These are phyloP conservation scores for Nipponacmea schrenckii DNA, from an alignment of 2,888 invertebrate genomes.

Conservation along the genomic window DNA sequence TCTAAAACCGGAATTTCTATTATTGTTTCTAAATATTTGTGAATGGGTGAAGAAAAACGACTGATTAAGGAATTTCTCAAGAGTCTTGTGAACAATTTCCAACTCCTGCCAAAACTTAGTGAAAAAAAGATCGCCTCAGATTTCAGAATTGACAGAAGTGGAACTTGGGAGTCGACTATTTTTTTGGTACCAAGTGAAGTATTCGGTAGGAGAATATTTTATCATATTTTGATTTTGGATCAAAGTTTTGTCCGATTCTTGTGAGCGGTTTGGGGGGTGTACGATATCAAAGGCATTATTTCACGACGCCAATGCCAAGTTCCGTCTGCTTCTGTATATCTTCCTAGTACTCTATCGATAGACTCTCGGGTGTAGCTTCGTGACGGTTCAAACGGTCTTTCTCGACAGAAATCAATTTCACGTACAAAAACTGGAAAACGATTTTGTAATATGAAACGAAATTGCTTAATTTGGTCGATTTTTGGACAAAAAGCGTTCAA, in stretches of 20 bases:
- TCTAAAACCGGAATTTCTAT: slow-evolving; percentile 4
- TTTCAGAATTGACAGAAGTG: slow-evolving; percentile 5
- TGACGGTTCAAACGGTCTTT: neutral
- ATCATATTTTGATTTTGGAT: neutral
- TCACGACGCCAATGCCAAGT: neutral
- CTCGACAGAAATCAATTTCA: too few species aligned
- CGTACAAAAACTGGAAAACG: too few species aligned
- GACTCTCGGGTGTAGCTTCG: neutral
- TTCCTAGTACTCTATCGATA: neutral
- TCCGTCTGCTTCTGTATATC: neutral
- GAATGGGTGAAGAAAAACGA: slow-evolving; percentile 12
- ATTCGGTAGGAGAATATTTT: neutral
- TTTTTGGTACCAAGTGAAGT: neutral
- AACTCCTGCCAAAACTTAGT: slow-evolving; percentile 1
- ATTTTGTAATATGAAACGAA: neutral
- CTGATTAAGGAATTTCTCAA: slow-evolving; percentile 1
- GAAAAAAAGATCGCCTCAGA: slow-evolving; percentile 1
- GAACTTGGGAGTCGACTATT: neutral
- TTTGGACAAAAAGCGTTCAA: too few species aligned
- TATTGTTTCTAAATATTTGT: slow-evolving; percentile 21
- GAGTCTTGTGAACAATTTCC: slow-evolving; percentile 3
- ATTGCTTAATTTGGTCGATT: neutral
- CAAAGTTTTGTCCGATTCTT: neutral
- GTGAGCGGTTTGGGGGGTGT: neutral
- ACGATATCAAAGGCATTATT: neutral